A percentile compares a stretch with the other conserved stretches of the same genome.
phyloP scores from a whole-genome alignment of 2,888 invertebrate genomes.

The Conchocele bisecta region DNA sequence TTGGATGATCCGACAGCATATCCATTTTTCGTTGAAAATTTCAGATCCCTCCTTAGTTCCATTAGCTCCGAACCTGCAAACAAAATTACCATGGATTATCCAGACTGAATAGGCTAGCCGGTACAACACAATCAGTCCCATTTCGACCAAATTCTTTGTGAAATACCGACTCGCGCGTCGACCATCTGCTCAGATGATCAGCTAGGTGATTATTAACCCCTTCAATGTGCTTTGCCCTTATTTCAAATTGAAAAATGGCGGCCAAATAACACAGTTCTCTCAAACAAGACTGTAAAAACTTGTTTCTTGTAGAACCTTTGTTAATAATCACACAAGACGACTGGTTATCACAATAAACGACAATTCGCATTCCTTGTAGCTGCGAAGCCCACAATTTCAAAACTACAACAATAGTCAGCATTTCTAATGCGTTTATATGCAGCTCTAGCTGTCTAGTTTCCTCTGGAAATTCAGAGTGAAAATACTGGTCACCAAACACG shows the following conservation, averaged over 20 bases:
- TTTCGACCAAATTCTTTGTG: too few relatives aligned
- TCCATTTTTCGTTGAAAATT: background rate
- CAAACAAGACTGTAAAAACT: background rate
- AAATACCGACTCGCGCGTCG: too few relatives aligned
- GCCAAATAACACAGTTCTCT: constrained; percentile 1
- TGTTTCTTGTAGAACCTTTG: background rate
- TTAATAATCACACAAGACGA: background rate
- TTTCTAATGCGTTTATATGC: background rate
- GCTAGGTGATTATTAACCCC: background rate
- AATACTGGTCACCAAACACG: background rate
- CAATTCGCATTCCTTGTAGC: background rate
- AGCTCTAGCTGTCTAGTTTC: background rate
- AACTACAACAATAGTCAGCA: background rate
- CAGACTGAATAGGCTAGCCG: background rate
- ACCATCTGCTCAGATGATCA: background rate
- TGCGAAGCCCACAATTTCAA: background rate
- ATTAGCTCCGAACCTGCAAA: background rate
- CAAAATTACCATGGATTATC: background rate
- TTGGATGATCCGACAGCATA: constrained; percentile 11
- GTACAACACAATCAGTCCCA: too few relatives aligned
- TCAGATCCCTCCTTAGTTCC: background rate
- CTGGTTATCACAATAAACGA: background rate
- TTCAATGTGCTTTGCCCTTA: background rate
- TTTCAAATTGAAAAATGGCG: background rate
- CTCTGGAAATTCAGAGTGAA: constrained; percentile 2